Evolutionary conservation across 2,113 vertebrate species (phyloP).

Genomic region (Rhinopomastus cyanomelas): DNA sequence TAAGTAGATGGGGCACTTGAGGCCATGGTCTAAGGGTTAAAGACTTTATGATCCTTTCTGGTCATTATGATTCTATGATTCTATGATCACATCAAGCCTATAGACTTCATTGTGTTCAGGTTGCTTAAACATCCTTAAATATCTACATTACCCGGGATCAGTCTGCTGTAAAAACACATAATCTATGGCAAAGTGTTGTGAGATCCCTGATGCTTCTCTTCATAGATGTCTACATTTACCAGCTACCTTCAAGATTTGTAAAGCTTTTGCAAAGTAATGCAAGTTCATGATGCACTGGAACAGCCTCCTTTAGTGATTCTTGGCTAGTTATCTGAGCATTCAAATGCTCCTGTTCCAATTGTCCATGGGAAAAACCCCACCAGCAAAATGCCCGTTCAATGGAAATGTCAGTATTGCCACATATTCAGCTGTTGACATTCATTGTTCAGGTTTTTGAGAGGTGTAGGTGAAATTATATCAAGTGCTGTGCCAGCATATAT

Average conservation of each 20-base stretch:
- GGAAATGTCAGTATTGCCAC: background rate
- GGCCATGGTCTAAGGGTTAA: too few relatives aligned
- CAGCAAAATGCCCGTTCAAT: background rate
- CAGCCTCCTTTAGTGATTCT: background rate
- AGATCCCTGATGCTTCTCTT: background rate
- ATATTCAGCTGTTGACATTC: background rate
- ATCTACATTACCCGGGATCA: background rate
- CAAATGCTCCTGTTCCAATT: background rate
- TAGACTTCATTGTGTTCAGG: background rate
- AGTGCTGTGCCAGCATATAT: background rate
- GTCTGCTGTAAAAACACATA: background rate
- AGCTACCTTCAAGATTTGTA: background rate
- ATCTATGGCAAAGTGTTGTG: background rate
- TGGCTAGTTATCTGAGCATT: background rate
- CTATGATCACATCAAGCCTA: background rate
- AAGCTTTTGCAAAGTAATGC: background rate
- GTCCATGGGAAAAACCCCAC: background rate
- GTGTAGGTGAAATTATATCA: background rate
- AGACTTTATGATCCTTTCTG: too few relatives aligned
- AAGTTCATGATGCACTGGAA: background rate
- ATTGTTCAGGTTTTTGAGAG: background rate
- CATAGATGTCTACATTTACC: background rate
- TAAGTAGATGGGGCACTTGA: too few relatives aligned
- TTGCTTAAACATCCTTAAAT: background rate
- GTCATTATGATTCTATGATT: too few relatives aligned